Conservation (phyloP, 2,888 invertebrate genomes). For the Macrophya alboannulata region DNA sequence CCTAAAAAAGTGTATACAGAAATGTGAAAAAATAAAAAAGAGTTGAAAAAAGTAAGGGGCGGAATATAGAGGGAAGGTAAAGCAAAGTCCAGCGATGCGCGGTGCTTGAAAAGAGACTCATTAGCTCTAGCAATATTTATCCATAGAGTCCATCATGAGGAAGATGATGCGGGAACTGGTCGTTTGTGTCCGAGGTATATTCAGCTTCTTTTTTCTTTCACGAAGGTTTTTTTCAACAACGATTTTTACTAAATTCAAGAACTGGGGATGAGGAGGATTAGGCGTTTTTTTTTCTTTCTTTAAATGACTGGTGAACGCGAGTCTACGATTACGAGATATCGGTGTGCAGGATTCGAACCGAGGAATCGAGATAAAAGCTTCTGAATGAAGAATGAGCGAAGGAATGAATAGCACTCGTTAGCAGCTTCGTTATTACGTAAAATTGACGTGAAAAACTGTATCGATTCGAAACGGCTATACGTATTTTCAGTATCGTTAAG, state of each 20-base stretch:
- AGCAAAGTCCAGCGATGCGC: constrained; percentile 35
- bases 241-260: not conserved
- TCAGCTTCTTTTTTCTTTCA: not conserved
- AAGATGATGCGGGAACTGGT: not conserved
- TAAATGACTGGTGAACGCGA: not conserved
- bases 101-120: constrained; percentile 52
- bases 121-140: constrained; percentile 25
- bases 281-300: no score
- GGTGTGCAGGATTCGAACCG: not conserved
- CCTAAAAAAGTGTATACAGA: constrained; percentile 10
- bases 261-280: not conserved
- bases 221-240: not conserved
- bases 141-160: constrained; percentile 16
- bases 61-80: constrained; percentile 18
- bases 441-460: constrained; percentile 68
- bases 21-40: not conserved
- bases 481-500: not conserved
- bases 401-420: constrained; percentile 72
- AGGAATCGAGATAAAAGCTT: constrained; percentile 27
- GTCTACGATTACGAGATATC: not conserved
- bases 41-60: not conserved
- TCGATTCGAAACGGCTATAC: constrained; percentile 35
- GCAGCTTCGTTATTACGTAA: constrained; percentile 71
- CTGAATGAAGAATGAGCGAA: constrained; percentile 38
- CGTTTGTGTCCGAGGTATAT: not conserved